Evolutionary conservation across 2,888 invertebrate species (phyloP), one percentile per base, ranked within the genome.

Genomic region (Sabatieria punctata): DNA sequence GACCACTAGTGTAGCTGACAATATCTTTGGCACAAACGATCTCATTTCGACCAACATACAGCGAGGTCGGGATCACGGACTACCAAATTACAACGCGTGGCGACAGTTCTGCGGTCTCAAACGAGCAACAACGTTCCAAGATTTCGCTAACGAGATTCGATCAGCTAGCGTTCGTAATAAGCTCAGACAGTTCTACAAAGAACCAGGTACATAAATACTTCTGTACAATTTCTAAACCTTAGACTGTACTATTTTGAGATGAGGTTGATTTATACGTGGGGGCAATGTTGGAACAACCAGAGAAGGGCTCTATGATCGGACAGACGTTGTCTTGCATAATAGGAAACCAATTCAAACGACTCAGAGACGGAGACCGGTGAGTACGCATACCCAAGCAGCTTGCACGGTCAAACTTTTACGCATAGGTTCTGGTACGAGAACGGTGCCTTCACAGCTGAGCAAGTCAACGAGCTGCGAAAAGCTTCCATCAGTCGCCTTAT

Each of bases 41-140:
- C 72, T 97, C 52, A 93, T 91, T 2, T 85, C 93, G 1, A 83
- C 95, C 66, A 95, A 97, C 60, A 82, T 95, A 51, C 95, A 95
- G 64, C 72, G 95, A 57, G 81, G 83, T 1, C 73, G 93, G 47
- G 93, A 95, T 65, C 93, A 95, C 64, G 95, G 81, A 1, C 76
- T 95, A 46, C 72, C 91, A 0, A 56, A 56, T 22, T 97, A 95
- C 62, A 79, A 82, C 48, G 79, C 80, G 55, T 97, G 85, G 75
- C 72, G 97, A 13, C 73, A 78, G 57, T 76, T 79, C 56, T 97
- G 95, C 64, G 84, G 85, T 57, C 77, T 97, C 71, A 73, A 76
- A 0, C 74, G 72, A 24, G 83, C 82, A 19, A 51, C 49, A 19
- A 51, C 45, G 19, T 59, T 61, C 25, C 82, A 86, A 39, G 91